These are phyloP conservation scores for Balaenoptera acutorostrata DNA, from an alignment of 2,113 vertebrate species.

Conservation along the genomic window DNA sequence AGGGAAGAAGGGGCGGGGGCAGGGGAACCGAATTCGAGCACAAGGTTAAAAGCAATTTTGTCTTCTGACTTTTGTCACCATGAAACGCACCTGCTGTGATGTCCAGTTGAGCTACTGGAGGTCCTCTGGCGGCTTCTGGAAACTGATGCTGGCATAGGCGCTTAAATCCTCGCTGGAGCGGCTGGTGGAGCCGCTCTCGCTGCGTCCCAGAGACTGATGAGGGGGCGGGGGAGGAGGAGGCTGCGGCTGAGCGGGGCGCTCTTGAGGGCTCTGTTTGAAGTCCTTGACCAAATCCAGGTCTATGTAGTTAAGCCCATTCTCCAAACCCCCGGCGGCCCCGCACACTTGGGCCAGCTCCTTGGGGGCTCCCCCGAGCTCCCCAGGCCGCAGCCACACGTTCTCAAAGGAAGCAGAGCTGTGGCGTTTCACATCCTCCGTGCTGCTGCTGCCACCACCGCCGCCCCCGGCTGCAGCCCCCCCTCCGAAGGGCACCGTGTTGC, in stretches of 20 bases:
- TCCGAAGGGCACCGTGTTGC: conserved; percentile 15
- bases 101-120: conserved; percentile 73
- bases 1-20: background rate
- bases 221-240: conserved; percentile 52
- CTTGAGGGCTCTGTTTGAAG: conserved; percentile 73
- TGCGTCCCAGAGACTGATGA: conserved; percentile 72
- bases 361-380: conserved; percentile 64
- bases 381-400: conserved; percentile 87
- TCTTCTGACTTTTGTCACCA: conserved; percentile 14
- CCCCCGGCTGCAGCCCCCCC: background rate
- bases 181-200: conserved; percentile 65
- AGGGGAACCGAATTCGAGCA: background rate
- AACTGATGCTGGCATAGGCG: conserved; percentile 90
- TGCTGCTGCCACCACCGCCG: conserved; percentile 41
- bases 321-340: conserved; percentile 55
- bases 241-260: conserved; percentile 67
- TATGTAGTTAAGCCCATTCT: conserved; percentile 91
- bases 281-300: conserved; percentile 89
- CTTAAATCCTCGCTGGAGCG: conserved; percentile 83
- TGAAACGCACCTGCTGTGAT: conserved; percentile 83
- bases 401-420: conserved; percentile 91
- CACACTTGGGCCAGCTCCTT: conserved; percentile 53
- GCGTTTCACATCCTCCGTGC: conserved; percentile 83
- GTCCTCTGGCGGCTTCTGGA: conserved; percentile 85
- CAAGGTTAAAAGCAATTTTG: background rate